phyloP scores from a whole-genome alignment of 2,888 invertebrate genomes.

The Phlogophora meticulosa region DNA sequence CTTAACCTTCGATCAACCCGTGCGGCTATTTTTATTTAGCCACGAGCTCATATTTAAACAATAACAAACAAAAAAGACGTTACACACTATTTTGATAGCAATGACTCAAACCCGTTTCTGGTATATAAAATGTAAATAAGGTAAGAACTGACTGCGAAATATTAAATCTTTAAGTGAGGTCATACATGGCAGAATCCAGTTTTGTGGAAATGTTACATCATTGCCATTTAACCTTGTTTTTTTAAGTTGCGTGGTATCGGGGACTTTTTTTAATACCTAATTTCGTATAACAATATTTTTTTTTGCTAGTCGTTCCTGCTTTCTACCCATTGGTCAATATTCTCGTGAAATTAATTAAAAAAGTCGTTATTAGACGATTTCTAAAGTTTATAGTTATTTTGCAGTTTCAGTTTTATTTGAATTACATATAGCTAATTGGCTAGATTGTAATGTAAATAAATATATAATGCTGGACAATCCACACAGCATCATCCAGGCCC shows the following conservation, averaged over 20 bases:
- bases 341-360: no score
- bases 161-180: constrained; percentile 18
- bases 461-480: no score
- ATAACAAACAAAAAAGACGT: constrained; percentile 41
- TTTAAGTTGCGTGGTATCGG: background rate
- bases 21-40: no score
- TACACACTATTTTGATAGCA: constrained; percentile 14
- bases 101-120: constrained; percentile 23
- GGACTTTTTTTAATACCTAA: background rate
- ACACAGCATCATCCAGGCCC: no score
- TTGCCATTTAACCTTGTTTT: constrained; percentile 1
- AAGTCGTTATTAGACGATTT: no score
- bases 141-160: background rate
- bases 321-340: no score
- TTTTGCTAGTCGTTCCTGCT: no score
- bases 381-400: no score
- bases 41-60: constrained; percentile 6
- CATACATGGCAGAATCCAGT: constrained; percentile 17
- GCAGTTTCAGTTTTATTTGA: no score
- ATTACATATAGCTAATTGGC: no score
- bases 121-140: constrained; percentile 35
- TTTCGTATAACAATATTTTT: background rate
- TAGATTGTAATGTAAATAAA: no score
- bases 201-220: constrained; percentile 26
- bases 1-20: no score